Conservation (phyloP, 2,113 vertebrate species). For the Galemys pyrenaicus region DNA sequence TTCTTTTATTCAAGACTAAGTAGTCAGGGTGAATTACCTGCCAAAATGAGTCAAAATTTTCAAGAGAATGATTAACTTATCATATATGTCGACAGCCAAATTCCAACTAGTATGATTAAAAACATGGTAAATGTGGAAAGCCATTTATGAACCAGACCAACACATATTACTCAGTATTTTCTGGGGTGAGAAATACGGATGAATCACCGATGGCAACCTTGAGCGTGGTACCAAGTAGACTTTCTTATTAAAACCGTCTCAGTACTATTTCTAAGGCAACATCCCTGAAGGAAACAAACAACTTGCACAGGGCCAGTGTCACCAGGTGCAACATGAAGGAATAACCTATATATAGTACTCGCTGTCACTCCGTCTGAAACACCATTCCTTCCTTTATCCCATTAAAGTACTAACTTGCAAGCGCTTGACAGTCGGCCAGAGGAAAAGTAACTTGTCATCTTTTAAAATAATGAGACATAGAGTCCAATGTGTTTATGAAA, state of each 20-base stretch:
- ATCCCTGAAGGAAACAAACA: conserved; percentile 66
- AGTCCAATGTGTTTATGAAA: conserved; percentile 35
- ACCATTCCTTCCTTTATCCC: conserved; percentile 7
- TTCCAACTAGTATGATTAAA: background rate
- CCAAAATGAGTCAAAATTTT: background rate
- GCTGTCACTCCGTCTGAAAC: conserved; percentile 35
- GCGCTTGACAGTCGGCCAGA: conserved; percentile 49
- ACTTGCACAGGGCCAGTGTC: conserved; percentile 48
- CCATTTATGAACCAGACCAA: background rate
- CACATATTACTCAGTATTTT: background rate
- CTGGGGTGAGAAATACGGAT: background rate
- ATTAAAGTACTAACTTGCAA: conserved; percentile 16
- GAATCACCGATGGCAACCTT: background rate
- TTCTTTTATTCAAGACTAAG: background rate
- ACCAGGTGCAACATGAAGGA: conserved; percentile 67
- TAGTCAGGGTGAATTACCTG: background rate
- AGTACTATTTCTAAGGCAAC: conserved; percentile 66
- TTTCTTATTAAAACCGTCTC: background rate
- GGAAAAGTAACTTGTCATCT: conserved; percentile 37
- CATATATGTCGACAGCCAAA: background rate
- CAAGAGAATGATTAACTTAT: background rate
- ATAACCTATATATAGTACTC: conserved; percentile 61
- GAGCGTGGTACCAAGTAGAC: background rate
- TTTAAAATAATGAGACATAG: conserved; percentile 54
- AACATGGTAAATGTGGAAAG: background rate